Base-by-base conservation (phyloP, 2,888 invertebrate species). In the Caenorhabditis plicata region DNA sequence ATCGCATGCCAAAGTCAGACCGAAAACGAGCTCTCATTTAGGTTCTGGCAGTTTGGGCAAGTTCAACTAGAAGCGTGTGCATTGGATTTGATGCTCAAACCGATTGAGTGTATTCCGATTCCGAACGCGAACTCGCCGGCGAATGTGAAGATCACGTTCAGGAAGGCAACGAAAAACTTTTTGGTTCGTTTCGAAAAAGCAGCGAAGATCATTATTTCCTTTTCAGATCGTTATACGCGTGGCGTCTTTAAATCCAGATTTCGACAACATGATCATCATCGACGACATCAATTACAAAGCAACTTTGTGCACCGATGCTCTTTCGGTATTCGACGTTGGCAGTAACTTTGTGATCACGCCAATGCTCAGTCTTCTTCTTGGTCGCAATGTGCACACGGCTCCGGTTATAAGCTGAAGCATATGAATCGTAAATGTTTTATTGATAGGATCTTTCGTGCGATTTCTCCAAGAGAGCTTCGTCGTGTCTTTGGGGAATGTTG, bases 381-480 rank as follows among this genome's bases (percentile, higher is more conserved):
- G 72, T 42, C 41, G 75, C 23, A 74, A 77, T 29, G 64, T 77
- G 35, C 72, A 71, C 39, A 73, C 74, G 4, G 67, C 74, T 7
- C 71, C 70, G 50, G 74, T 75, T 36, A 11, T 17, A 44, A 25
- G 13, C 17, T 38, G 15, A 31, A 31, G n/a, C 11, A 19, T 26
- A 17, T 15, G 8, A 8, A 43, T 45, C 13, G 8, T 33, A 8
- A 32, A 38, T 20, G n/a, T 32, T 68, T 40, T 25, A n/a, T n/a
- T n/a, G n/a, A n/a, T n/a, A 74, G 68, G 78, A 78, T 40, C 55
- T 79, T 19, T 64, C 65, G 25, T 79, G 79, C 49, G 74, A 71
- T 39, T 79, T 79, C 58, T 67, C 73, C 3, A 70, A 72, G 31
- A 55, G 79, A 29, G 79, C 70, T 7, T 55, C 76, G 9, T 66